phyloP scores from a whole-genome alignment of 30 jellyfish, hydroid and myxozoan species.

The Hydractinia symbiolongicarpus region DNA sequence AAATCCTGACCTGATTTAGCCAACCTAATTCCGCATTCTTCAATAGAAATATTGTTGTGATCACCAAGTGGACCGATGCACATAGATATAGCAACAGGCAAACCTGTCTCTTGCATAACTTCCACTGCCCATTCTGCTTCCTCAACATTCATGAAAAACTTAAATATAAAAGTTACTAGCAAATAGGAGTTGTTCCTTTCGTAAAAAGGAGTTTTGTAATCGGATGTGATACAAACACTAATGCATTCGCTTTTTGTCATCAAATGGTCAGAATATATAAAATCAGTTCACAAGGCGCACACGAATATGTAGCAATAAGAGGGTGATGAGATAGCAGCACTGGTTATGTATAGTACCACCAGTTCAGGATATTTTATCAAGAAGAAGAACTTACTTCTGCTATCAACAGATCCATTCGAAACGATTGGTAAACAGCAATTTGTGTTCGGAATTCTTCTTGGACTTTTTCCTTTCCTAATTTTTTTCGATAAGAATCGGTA shows the following conservation, averaged over 20 bases:
- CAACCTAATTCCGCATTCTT: constrained; percentile 55
- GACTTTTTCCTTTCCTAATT: constrained; percentile 25
- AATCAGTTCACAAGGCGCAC: neutral
- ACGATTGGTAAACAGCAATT: constrained; percentile 19
- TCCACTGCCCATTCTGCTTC: constrained; percentile 71
- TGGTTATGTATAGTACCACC: neutral
- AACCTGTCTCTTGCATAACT: constrained; percentile 29
- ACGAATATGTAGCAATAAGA: no score
- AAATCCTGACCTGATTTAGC: constrained; percentile 52
- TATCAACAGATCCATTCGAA: constrained; percentile 46
- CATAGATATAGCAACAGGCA: constrained; percentile 57
- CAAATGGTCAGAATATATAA: neutral
- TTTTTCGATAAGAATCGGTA: constrained; percentile 20
- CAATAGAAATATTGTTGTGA: constrained; percentile 25
- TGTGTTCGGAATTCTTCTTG: constrained; percentile 30
- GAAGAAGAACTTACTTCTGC: constrained; percentile 41
- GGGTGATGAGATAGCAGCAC: neutral
- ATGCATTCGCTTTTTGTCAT: neutral
- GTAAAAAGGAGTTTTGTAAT: neutral
- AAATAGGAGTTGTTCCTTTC: neutral
- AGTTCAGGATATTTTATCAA: neutral
- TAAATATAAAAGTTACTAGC: neutral
- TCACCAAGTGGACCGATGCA: constrained; percentile 59
- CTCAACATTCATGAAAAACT: constrained; percentile 46
- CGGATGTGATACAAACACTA: neutral